Base-by-base conservation (phyloP, 2,888 invertebrate species). In the Stenotaenia linearis region DNA sequence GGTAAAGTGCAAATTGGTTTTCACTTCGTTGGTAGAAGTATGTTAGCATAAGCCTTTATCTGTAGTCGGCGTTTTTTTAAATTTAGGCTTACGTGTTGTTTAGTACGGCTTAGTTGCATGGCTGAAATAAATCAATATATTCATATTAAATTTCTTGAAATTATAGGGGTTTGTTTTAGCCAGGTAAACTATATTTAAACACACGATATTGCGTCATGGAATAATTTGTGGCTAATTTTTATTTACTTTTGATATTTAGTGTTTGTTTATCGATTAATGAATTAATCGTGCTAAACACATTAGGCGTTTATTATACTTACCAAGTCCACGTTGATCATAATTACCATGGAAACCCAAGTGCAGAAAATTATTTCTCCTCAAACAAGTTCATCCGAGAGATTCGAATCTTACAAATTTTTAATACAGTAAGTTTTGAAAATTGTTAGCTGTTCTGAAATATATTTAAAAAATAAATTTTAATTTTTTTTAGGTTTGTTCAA, bases 401-500 rank as follows among this genome's bases (percentile, higher is more conserved):
- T 75, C 9, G 75, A 75, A 18, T 32, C 75, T 21, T 75, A 75
- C 35, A 32, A 75, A 35, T 37, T 23, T 75, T 12, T 75, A 15
- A 37, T 75, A 30, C 9, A 32, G 75, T 75, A 12, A 75, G 12
- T 75, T 75, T 25, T 25, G 9, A 32, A 75, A 25, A 74, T 74
- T 74, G n/a, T n/a, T n/a, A n/a, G n/a, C n/a, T n/a, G n/a, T n/a
- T n/a, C n/a, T n/a, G n/a, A n/a, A n/a, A n/a, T n/a, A n/a, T n/a
- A n/a, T n/a, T n/a, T n/a, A n/a, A n/a, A n/a, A 75, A 1, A 18
- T 75, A 15, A 9, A 0, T 32, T 30, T 75, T 9, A 7, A 9
- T 75, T 75, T 75, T 32, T 45, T 45, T 45, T 5, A 78, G 78
- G 12, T 28, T 56, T 78, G 18, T 78, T 3, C 61, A 61, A 30